Percentiles rank a stretch among this genome's conserved stretches.
Evolutionary conservation across 2,113 vertebrate species (phyloP).

Genomic region (Petrocephalus microphthalmus): DNA sequence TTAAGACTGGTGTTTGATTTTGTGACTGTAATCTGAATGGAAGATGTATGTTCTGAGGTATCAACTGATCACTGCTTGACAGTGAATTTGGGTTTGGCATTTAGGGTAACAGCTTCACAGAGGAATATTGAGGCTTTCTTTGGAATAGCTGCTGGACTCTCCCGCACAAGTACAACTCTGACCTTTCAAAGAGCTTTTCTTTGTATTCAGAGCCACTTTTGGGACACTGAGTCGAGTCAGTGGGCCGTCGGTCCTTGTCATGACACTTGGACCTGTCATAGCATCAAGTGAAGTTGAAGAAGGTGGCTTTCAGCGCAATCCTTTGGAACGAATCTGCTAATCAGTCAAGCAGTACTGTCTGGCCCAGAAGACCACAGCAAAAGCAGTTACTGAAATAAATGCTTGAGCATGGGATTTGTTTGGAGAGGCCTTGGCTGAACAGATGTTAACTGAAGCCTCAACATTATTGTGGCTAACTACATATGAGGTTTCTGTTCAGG

Average conservation of each 20-base stretch:
- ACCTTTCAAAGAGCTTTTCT: background rate
- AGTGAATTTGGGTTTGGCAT: background rate
- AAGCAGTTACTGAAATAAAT: no score
- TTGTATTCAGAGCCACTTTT: background rate
- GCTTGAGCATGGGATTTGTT: background rate
- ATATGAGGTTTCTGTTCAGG: background rate
- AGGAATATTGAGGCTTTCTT: background rate
- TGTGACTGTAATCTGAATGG: background rate
- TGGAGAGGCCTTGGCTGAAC: background rate
- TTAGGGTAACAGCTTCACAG: background rate
- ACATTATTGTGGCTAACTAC: background rate
- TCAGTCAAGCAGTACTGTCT: background rate
- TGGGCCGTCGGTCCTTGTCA: background rate
- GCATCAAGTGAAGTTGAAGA: background rate
- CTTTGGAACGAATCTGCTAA: background rate
- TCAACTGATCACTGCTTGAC: background rate
- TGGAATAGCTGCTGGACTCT: background rate
- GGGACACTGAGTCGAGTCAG: background rate
- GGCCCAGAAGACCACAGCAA: background rate
- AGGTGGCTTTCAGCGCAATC: background rate
- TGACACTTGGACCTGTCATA: background rate
- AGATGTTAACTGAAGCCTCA: background rate
- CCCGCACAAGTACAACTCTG: background rate
- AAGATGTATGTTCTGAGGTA: background rate
- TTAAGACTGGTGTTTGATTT: background rate